Evolutionary conservation across 2,797 vertebrate genomes (phyloP).

Genomic region (Labroides dimidiatus): DNA sequence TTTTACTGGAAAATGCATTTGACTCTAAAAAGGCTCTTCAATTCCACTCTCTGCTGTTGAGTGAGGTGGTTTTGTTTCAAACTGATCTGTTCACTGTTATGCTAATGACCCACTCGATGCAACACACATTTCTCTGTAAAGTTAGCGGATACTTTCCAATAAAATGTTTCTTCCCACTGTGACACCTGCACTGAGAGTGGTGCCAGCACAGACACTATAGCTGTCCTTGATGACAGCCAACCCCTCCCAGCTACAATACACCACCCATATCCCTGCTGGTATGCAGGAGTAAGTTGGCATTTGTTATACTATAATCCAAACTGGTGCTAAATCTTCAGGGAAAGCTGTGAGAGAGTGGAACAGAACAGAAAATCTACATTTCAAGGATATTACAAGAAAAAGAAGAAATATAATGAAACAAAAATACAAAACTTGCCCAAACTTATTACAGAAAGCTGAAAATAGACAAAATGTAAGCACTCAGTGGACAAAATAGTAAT

Average conservation of each 20-base stretch:
- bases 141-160: conserved; percentile 41
- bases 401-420: background rate
- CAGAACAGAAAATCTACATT: conserved; percentile 6
- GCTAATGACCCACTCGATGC: conserved; percentile 7
- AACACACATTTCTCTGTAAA: conserved; percentile 43
- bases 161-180: conserved; percentile 40
- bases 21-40: conserved; percentile 25
- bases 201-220: conserved; percentile 49
- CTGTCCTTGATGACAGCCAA: conserved; percentile 42
- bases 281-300: conserved; percentile 33
- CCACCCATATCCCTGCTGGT: conserved; percentile 26
- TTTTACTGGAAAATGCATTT: conserved; percentile 5
- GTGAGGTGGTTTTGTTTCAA: conserved; percentile 1
- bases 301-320: conserved; percentile 20
- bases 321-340: conserved; percentile 11
- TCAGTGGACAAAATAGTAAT: too few relatives aligned
- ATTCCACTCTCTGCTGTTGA: conserved; percentile 10
- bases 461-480: too few relatives aligned
- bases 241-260: conserved; percentile 40
- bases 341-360: background rate
- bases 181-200: conserved; percentile 48
- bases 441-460: too few relatives aligned
- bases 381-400: background rate
- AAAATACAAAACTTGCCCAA: background rate
- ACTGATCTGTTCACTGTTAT: conserved; percentile 22